Evolutionary conservation across 2,113 vertebrate genomes (phyloP), one percentile per base, ranked within the genome.

Genomic region (Naja naja): DNA sequence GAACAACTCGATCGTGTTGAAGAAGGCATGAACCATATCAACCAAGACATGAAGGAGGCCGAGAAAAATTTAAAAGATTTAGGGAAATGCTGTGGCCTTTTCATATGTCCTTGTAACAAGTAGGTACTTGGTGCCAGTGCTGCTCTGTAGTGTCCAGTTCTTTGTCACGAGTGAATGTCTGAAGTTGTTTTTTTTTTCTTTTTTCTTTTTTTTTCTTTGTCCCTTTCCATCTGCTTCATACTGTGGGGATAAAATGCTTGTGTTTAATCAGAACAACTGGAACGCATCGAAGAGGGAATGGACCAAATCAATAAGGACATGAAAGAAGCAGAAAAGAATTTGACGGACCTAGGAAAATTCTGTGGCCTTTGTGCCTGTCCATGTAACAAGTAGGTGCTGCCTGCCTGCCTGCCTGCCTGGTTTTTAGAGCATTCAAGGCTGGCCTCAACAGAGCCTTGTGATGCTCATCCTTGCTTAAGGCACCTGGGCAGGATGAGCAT

Each of bases 11-110:
- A 99, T 98, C 99, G 99, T 98, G 99, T 99, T 96, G 99, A 99
- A 98, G 99, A 99, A 98, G 99, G 99, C 98, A 99, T 99, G 99
- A 99, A 99, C 99, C 99, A 99, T 99, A 99, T 99, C 99, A 99
- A 99, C 99, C 99, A 99, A 99, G 99, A 99, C 99, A 99, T 99
- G 99, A 99, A 99, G 99, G 99, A 99, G 98, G 99, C 99, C 95
- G 98, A 99, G 98, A 99, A 99, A 99, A 98, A 99, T 99, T 99
- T 99, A 99, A 99, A 99, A 99, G 98, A 99, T 99, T 97, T 99
- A 99, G 98, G 99, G 98, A 98, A 98, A 98, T 99, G 99, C 99
- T 99, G 98, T 99, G 99, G 98, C 98, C 98, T 99, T 98, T 98
- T 98, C 98, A 99, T 99, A 98, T 99, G 99, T 98, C 99, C 99